A percentile compares a stretch with the other conserved stretches of the same genome.
These are phyloP conservation scores for Campoplex capitator DNA, from an alignment of 2,888 invertebrate species.

Conservation along the genomic window DNA sequence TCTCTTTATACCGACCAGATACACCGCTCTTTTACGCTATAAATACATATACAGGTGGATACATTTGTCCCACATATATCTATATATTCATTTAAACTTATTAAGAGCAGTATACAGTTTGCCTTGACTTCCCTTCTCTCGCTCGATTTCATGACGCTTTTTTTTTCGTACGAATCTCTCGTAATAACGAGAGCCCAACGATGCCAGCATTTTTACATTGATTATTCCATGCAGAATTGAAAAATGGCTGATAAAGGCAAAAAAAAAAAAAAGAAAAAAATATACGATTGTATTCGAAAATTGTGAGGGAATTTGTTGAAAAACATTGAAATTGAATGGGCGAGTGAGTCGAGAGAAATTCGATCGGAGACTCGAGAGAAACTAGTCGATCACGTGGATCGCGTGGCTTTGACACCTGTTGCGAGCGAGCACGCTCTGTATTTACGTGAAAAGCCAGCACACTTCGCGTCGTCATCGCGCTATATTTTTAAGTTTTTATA, in stretches of 20 bases:
- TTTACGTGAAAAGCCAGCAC: conserved; percentile 9
- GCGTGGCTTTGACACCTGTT: conserved; percentile 51
- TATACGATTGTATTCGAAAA: not conserved
- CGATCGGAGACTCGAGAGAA: conserved; percentile 17
- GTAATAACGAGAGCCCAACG: conserved; percentile 52
- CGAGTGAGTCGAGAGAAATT: not conserved
- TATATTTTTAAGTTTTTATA: not conserved
- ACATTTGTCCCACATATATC: not conserved
- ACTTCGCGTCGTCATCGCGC: not conserved
- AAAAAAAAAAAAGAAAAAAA: not conserved
- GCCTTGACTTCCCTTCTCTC: conserved; percentile 62
- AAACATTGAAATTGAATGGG: not conserved
- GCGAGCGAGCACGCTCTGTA: conserved; percentile 15
- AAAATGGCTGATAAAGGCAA: not conserved
- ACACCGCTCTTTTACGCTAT: conserved; percentile 28
- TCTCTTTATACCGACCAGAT: conserved; percentile 41
- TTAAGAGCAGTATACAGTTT: not conserved
- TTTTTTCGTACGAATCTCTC: conserved; percentile 45
- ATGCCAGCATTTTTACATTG: conserved; percentile 20
- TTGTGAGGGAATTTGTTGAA: not conserved
- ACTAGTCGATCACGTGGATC: conserved; percentile 25
- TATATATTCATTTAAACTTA: not conserved
- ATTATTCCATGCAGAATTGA: not conserved
- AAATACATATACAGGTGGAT: not conserved
- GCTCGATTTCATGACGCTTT: conserved; percentile 4